A percentile compares a stretch with the other conserved stretches of the same genome.
Evolutionary conservation across 2,113 vertebrate species (phyloP).

Genomic region (Rutilus rutilus): DNA sequence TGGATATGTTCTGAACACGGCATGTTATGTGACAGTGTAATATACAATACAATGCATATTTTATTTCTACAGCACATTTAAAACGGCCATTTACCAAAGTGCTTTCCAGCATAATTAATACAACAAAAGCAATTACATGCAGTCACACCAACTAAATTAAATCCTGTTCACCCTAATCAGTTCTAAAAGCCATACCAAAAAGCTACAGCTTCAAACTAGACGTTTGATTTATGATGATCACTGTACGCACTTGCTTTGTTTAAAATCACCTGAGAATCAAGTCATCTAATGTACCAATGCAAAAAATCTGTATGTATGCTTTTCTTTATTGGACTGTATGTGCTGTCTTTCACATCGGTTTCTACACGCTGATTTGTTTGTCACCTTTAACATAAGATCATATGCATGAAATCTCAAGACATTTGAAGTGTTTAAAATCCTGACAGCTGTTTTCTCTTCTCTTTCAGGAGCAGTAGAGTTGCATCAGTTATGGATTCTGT

Average conservation of each 20-base stretch:
- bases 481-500: conserved; percentile 54
- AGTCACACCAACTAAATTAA: no score
- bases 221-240: background rate
- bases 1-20: no score
- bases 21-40: no score
- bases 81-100: no score
- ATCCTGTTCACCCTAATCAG: no score
- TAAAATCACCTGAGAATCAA: background rate
- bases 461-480: conserved; percentile 69
- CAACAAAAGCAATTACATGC: no score
- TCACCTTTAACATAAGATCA: background rate
- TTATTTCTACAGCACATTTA: no score
- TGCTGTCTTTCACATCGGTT: background rate
- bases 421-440: background rate
- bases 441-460: conserved; percentile 20
- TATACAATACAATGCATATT: no score
- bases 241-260: background rate
- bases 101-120: no score
- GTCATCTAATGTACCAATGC: background rate
- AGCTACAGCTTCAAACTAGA: no score
- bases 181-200: no score
- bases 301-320: background rate
- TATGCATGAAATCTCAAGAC: background rate
- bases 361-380: background rate
- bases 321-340: background rate